phyloP scores from a whole-genome alignment of 2,113 vertebrate species.

The Astatoreochromis straeleni region DNA sequence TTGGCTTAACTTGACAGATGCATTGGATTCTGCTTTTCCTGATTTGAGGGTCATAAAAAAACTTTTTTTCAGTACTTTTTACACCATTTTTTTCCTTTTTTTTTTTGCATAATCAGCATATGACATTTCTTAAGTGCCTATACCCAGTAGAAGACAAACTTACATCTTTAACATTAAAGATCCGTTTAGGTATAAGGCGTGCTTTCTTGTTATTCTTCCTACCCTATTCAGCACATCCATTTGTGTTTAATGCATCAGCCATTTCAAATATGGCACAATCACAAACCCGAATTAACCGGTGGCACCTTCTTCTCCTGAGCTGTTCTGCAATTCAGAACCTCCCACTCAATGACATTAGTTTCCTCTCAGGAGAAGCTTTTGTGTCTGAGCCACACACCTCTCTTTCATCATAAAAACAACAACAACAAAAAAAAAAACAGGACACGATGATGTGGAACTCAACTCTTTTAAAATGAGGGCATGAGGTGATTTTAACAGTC shows the following conservation, averaged over 20 bases:
- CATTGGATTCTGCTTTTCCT: neutral
- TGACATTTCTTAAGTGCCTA: neutral
- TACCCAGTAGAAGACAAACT: neutral
- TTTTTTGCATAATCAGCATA: neutral
- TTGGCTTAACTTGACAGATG: neutral
- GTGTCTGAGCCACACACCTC: neutral
- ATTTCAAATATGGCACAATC: neutral
- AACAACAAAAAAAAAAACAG: rapidly evolving
- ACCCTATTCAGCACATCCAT: neutral
- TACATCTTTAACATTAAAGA: neutral
- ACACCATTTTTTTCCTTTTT: neutral
- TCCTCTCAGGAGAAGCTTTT: neutral
- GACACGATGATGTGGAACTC: neutral
- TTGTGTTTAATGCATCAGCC: neutral
- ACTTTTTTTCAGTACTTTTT: neutral
- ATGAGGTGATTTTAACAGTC: neutral
- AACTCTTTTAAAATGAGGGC: neutral
- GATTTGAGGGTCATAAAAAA: neutral
- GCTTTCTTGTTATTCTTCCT: neutral
- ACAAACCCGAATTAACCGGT: neutral
- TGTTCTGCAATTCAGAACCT: neutral
- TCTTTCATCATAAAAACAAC: neutral
- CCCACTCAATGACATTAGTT: neutral
- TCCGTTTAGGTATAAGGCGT: rapidly evolving
- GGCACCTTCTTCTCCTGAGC: neutral